Conservation (phyloP, 64 coral and sea anemone genomes). For the Montipora capricornis region DNA sequence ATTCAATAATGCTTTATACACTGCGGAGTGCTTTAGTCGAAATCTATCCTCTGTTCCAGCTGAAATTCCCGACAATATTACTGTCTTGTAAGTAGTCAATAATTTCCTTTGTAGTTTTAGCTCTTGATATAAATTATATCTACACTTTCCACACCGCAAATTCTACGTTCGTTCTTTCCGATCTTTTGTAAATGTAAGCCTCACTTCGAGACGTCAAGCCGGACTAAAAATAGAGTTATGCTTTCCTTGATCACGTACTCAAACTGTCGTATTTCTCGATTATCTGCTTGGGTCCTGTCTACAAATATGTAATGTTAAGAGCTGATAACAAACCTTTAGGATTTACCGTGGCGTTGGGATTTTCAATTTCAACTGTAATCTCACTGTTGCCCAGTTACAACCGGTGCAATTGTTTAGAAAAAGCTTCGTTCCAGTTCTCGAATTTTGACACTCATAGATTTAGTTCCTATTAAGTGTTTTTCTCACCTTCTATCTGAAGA, state of each 20-base stretch:
- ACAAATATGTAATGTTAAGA: neutral
- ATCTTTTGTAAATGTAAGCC: neutral
- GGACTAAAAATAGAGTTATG: slow-evolving; percentile 40
- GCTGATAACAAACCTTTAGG: neutral
- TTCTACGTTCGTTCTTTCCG: neutral
- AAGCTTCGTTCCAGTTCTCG: neutral
- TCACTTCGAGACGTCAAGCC: slow-evolving; percentile 1
- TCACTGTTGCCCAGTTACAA: neutral
- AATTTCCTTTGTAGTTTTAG: neutral
- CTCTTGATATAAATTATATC: neutral
- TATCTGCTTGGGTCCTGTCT: neutral
- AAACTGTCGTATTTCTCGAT: slow-evolving; percentile 20
- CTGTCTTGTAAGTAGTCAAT: slow-evolving; percentile 27
- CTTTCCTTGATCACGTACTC: slow-evolving; percentile 41
- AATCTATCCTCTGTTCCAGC: neutral
- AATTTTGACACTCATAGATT: slow-evolving; percentile 7
- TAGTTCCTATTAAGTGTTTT: slow-evolving; percentile 2
- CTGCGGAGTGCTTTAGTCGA: slow-evolving; percentile 6
- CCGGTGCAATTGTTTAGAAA: neutral
- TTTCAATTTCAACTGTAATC: slow-evolving; percentile 5
- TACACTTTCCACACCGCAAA: neutral
- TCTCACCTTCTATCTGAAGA: neutral
- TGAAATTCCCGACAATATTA: slow-evolving; percentile 34
- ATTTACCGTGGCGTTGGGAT: neutral
- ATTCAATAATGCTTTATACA: neutral